Evolutionary conservation across 2,113 vertebrate species (phyloP), one percentile per base, ranked within the genome.

Genomic region (Rutilus rutilus): DNA sequence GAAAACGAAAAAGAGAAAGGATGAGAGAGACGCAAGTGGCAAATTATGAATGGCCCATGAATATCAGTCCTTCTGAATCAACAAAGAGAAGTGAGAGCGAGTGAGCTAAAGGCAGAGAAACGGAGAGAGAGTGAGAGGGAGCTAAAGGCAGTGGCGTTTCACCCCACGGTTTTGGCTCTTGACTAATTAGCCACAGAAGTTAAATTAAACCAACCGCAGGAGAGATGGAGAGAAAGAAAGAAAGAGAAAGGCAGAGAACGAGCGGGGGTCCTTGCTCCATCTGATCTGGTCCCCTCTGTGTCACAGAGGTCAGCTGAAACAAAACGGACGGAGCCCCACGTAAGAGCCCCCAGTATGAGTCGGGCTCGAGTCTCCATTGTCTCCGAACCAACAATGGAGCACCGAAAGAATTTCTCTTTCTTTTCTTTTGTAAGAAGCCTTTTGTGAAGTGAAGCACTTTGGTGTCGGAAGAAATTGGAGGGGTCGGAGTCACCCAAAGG

Each of bases 141-240:
- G 92, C 86, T 83, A 90, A 92, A 90, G 89, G 89, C 88, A 90
- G 94, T 94, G 94, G 95, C 94, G 95, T 94, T 96, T 96, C 92
- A 93, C 93, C 94, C 88, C 77, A 79, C 83, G 62, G 90, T 89
- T 92, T 87, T 89, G 92, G 93, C 93, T 94, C 90, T 88, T 90
- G 93, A 91, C 94, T 96, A 96, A 96, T 96, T 96, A 97, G 93
- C 90, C 90, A 91, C 90, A 92, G 93, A 95, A 96, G 93, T 95
- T 96, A 96, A 96, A 94, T 93, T 93, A 95, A 95, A 94, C 91
- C 92, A 91, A 90, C 90, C 92, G 91, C 93, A 91, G 90, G 94
- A 92, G 91, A 93, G 89, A 83, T 67, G 79, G 91, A 91, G 92
- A 86, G 87, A 91, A 91, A 87, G 78, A 82, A 77, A 71, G 78